A percentile compares a stretch with the other conserved stretches of the same genome.
phyloP scores from a whole-genome alignment of 2,888 invertebrate genomes.

The Scaptomyza cyrtandrae region DNA sequence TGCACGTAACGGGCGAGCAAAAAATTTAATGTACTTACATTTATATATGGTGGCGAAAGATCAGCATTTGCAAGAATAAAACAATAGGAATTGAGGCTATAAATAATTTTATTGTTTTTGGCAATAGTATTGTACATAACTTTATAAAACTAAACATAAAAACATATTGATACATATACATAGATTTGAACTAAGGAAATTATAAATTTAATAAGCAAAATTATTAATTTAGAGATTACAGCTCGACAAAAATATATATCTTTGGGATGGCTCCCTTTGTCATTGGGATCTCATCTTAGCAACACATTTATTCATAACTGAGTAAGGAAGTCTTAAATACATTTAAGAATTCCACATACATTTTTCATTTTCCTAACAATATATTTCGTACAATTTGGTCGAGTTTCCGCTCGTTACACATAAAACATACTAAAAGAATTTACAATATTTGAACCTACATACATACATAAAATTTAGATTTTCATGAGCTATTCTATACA shows the following conservation, averaged over 20 bases:
- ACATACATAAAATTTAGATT: slow-evolving; percentile 60
- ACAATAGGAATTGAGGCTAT: slow-evolving; percentile 15
- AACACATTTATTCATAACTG: slow-evolving; percentile 9
- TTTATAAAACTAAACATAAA: slow-evolving; percentile 30
- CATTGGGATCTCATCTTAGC: slow-evolving; percentile 1
- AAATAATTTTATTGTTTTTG: slow-evolving; percentile 48
- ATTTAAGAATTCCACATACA: slow-evolving; percentile 13
- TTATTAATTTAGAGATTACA: slow-evolving; percentile 43
- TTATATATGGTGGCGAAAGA: not conserved
- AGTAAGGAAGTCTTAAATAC: slow-evolving; percentile 9
- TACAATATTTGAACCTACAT: slow-evolving; percentile 67
- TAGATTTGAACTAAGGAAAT: slow-evolving; percentile 53
- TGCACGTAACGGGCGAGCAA: slow-evolving; percentile 54
- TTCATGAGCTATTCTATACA: slow-evolving; percentile 37
- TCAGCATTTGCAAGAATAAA: not conserved
- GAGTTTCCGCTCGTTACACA: slow-evolving; percentile 48
- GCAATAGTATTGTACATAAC: slow-evolving; percentile 43
- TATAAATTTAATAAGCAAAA: slow-evolving; percentile 35
- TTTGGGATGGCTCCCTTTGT: not conserved
- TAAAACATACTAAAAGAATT: slow-evolving; percentile 52
- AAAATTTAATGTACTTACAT: slow-evolving; percentile 18
- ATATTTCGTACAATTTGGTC: slow-evolving; percentile 69
- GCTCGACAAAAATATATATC: slow-evolving; percentile 1
- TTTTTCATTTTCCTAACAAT: slow-evolving; percentile 26
- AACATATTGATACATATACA: slow-evolving; percentile 20